Conservation (phyloP, 1,140 invertebrate genomes). For the Harlomillsia oculata region DNA sequence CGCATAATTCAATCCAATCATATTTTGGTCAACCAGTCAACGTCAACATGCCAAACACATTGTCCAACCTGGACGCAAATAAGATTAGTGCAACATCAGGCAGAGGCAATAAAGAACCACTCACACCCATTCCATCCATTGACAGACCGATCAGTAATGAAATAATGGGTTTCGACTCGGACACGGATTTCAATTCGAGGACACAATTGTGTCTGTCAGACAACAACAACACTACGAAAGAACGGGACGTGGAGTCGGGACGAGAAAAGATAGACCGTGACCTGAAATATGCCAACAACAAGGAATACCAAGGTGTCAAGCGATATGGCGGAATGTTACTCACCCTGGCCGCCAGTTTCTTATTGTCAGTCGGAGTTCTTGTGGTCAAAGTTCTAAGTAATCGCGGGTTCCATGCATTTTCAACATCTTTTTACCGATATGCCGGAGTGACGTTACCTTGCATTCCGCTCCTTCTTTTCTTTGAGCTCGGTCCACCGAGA, state of each 20-base stretch:
- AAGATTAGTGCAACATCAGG: too few relatives aligned
- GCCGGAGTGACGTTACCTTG: slow-evolving; percentile 12
- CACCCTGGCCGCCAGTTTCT: slow-evolving; percentile 22
- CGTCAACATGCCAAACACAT: too few relatives aligned
- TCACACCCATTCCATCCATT: too few relatives aligned
- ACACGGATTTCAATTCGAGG: background rate
- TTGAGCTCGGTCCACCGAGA: slow-evolving; percentile 7
- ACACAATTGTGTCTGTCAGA: slow-evolving; percentile 1
- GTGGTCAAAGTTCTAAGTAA: slow-evolving; percentile 23
- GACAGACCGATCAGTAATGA: too few relatives aligned
- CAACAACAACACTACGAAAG: too few relatives aligned
- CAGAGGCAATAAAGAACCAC: too few relatives aligned
- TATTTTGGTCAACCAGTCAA: too few relatives aligned
- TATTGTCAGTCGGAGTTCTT: slow-evolving; percentile 23
- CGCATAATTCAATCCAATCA: too few relatives aligned
- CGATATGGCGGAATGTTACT: slow-evolving; percentile 29
- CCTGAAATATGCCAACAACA: background rate
- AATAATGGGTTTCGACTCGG: background rate
- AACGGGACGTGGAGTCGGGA: background rate
- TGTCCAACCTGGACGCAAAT: too few relatives aligned
- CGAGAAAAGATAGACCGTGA: background rate
- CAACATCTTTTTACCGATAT: slow-evolving; percentile 29
- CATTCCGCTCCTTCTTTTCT: slow-evolving; percentile 25
- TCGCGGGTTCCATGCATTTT: slow-evolving; percentile 19
- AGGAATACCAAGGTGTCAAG: background rate